These are phyloP conservation scores for Agapornis roseicollis DNA, from an alignment of 2,113 vertebrate species.

Conservation along the genomic window DNA sequence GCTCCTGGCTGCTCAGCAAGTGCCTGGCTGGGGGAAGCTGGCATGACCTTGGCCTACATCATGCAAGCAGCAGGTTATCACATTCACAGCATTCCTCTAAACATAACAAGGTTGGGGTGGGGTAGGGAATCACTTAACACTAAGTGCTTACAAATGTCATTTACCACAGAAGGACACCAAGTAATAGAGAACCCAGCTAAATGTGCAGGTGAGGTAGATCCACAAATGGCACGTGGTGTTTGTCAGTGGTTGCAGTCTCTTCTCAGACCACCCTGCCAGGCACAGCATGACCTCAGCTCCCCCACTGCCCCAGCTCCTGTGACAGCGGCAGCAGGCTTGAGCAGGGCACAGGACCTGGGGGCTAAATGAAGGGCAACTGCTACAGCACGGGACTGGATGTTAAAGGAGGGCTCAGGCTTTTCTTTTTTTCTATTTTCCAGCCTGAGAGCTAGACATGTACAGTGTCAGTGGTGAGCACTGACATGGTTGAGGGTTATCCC, in stretches of 20 bases:
- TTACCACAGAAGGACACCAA: not conserved
- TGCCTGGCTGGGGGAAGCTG: not conserved
- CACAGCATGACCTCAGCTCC: not conserved
- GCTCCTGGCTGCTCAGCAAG: not conserved
- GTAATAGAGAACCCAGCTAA: not conserved
- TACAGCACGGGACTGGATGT: not conserved
- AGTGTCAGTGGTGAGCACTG: not conserved
- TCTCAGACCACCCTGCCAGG: not conserved
- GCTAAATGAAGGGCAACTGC: not conserved
- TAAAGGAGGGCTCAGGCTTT: not conserved
- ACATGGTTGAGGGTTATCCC: not conserved
- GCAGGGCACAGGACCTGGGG: not conserved
- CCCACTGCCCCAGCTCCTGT: not conserved
- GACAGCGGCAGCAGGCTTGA: not conserved
- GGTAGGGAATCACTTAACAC: not conserved
- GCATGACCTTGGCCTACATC: not conserved
- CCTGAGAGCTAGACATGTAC: not conserved
- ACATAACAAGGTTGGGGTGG: not conserved
- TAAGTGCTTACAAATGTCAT: no score
- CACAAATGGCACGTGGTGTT: not conserved
- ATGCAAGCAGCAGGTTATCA: not conserved
- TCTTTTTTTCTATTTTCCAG: not conserved
- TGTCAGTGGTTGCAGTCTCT: not conserved
- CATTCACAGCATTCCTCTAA: not conserved
- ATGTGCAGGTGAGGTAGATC: conserved; percentile 33